Evolutionary conservation across 2,797 vertebrate species (phyloP), one percentile per base, ranked within the genome.

Genomic region (Schizopygopsis malacanthus): DNA sequence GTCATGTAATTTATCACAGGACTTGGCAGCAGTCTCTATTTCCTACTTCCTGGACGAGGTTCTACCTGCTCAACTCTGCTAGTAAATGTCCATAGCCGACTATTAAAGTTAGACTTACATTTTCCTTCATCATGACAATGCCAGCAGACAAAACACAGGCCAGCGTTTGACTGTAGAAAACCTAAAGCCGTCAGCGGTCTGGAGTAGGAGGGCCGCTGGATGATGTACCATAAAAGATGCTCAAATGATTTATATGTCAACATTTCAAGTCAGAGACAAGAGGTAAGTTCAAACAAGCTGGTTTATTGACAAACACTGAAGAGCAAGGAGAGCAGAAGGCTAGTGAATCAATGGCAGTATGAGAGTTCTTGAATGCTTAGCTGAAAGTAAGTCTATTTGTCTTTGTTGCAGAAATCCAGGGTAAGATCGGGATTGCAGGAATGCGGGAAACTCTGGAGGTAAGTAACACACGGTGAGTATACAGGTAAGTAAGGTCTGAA

Each of bases 61-160:
- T 87, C 70, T 84, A 65, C 45, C 82, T 83, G 71, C 85, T 79
- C 71, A 80, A 86, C 81, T 88, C 67, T 52, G 72, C 88, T 87
- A 82, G 86, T 91, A 85, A 88, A 90, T 82, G 83, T 84, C 79
- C 84, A 33, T 80, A 77, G 69, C 47, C 61, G 92, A 83, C 90
- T 90, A 92, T 94, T 95, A 92, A 95, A 94, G 94, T 87, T 91
- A 93, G 88, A 96, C 95, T 95, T 92, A 89, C 92, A 94, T 89
- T 92, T 94, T 93, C 88, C 93, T 94, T 88, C 33, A 33, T 12
- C 25, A 63, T 70, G 59, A 81, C 45, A 50, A 61, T 81, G 69
- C 85, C 73, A 89, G 82, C 28, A 77, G 83, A 85, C 63, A 76
- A 72, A 78, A 71, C 79, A 69, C 86, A 81, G 70, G 63, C 61